phyloP scores from a whole-genome alignment of 1,140 invertebrate genomes.

The Diabrotica virgifera region DNA sequence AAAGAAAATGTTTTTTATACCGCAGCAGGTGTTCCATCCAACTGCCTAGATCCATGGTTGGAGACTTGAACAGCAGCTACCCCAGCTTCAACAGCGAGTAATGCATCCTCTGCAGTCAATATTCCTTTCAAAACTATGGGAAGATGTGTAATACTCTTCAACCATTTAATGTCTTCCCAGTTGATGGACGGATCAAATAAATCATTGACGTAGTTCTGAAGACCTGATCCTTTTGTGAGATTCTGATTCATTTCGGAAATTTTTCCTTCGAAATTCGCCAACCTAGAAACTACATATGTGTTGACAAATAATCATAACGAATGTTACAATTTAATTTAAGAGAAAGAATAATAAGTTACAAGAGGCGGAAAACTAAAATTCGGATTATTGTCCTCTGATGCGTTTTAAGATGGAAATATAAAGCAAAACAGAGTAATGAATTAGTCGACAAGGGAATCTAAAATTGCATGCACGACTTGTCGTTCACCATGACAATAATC shows the following conservation, averaged over 20 bases:
- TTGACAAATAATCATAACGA: background rate
- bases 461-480: no score
- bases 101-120: conserved; percentile 82
- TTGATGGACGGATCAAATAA: conserved; percentile 76
- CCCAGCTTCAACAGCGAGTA: conserved; percentile 69
- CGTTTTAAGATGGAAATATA: no score
- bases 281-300: conserved; percentile 48
- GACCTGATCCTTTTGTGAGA: conserved; percentile 59
- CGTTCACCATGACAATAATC: no score
- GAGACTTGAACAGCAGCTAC: conserved; percentile 81
- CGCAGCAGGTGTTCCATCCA: conserved; percentile 82
- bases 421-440: no score
- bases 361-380: no score
- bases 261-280: conserved; percentile 69
- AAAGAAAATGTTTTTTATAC: conserved; percentile 49
- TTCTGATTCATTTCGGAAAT: conserved; percentile 57
- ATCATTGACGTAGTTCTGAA: conserved; percentile 71
- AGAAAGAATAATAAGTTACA: no score
- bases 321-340: no score
- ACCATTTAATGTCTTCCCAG: conserved; percentile 84
- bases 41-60: conserved; percentile 87
- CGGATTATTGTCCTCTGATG: no score
- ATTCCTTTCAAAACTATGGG: conserved; percentile 90
- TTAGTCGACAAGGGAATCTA: no score
- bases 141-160: conserved; percentile 73